phyloP scores from a whole-genome alignment of 2,888 invertebrate species.

The Sinotaia quadrata region DNA sequence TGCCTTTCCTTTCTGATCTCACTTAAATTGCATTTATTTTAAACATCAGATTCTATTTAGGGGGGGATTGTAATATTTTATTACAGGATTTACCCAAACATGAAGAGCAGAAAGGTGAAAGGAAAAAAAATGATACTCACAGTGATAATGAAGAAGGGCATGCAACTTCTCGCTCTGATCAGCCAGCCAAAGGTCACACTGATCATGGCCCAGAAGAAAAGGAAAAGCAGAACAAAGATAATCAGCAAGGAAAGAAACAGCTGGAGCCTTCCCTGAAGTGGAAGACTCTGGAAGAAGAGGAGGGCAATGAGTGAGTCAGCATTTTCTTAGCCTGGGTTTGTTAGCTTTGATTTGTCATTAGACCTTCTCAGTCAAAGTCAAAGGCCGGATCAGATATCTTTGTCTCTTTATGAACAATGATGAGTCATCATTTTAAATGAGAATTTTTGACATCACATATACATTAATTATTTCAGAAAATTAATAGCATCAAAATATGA shows the following conservation, averaged over 20 bases:
- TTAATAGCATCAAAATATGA: too few species aligned
- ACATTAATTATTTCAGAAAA: too few species aligned
- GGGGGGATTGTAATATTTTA: not conserved
- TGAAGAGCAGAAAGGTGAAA: conserved; percentile 43
- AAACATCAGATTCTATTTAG: not conserved
- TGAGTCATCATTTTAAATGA: too few species aligned
- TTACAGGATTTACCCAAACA: conserved; percentile 47
- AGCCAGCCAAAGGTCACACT: conserved; percentile 33
- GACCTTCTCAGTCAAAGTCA: too few species aligned
- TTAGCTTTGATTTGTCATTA: too few species aligned
- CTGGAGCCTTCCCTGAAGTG: conserved; percentile 70
- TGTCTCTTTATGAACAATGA: too few species aligned
- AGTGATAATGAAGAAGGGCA: conserved; percentile 50
- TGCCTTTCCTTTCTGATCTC: too few species aligned
- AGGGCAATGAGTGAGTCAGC: conserved; percentile 50
- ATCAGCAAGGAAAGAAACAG: conserved; percentile 58
- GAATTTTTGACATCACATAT: too few species aligned
- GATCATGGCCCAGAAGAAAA: conserved; percentile 51
- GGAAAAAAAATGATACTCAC: conserved; percentile 40
- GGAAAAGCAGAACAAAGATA: conserved; percentile 52
- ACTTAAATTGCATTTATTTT: not conserved
- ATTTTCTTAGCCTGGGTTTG: too few species aligned
- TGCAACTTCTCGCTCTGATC: conserved; percentile 41
- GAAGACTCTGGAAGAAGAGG: conserved; percentile 65
- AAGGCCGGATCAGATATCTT: too few species aligned